Evolutionary conservation across 2,797 vertebrate species (phyloP).

Genomic region (Pangasius krempfi): DNA sequence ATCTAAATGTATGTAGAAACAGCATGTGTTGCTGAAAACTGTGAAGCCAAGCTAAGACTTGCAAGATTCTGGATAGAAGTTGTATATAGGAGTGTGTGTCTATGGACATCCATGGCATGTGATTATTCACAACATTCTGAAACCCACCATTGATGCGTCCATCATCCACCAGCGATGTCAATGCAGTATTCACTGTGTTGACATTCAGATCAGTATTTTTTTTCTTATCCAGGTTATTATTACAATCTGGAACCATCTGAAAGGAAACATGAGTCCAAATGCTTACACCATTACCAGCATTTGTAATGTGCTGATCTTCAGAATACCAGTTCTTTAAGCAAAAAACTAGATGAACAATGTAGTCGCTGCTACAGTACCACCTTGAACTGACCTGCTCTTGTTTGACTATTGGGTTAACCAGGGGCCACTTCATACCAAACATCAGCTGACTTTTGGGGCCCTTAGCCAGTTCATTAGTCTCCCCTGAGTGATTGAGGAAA

Average conservation of each 20-base stretch:
- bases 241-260: conserved; percentile 32
- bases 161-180: not conserved
- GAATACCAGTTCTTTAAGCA: too few relatives aligned
- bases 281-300: not conserved
- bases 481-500: conserved; percentile 5
- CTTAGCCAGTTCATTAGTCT: not conserved
- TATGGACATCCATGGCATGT: not conserved
- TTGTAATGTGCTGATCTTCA: not conserved
- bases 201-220: not conserved
- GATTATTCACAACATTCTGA: not conserved
- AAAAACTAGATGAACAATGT: not conserved
- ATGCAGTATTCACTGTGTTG: not conserved
- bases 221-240: conserved; percentile 35
- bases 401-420: not conserved
- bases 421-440: not conserved
- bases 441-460: not conserved
- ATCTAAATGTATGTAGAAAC: not conserved
- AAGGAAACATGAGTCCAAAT: not conserved
- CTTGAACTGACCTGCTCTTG: conserved; percentile 7
- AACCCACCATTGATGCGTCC: conserved; percentile 30
- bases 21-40: not conserved
- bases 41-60: not conserved
- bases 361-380: not conserved
- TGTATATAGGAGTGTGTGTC: not conserved
- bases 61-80: not conserved